Conservation (phyloP, 2,797 vertebrate species). For the Sphenodon punctatus region DNA sequence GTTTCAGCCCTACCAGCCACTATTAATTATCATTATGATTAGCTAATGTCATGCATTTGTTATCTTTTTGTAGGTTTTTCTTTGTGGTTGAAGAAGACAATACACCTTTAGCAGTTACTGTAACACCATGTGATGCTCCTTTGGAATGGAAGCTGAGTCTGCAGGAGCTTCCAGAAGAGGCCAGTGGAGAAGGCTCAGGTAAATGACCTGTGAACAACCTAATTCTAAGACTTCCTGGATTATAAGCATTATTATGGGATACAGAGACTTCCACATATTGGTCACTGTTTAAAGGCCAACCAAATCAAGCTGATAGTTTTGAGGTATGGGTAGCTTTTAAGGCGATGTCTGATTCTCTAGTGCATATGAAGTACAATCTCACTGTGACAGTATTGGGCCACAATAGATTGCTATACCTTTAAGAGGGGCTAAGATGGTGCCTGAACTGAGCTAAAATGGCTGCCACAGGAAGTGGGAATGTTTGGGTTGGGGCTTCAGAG, state of each 20-base stretch:
- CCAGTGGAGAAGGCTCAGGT: slow-evolving; percentile 90
- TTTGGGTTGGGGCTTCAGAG: too few species aligned
- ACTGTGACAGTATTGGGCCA: too few species aligned
- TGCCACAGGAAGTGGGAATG: too few species aligned
- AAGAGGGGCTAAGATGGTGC: too few species aligned
- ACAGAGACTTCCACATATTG: not conserved
- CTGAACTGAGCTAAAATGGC: too few species aligned
- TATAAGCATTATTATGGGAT: not conserved
- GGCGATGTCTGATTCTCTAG: not conserved
- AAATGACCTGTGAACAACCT: slow-evolving; percentile 28
- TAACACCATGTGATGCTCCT: slow-evolving; percentile 96
- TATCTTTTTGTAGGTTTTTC: slow-evolving; percentile 85
- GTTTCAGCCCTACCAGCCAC: too few species aligned
- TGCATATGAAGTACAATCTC: not conserved
- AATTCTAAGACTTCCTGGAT: not conserved
- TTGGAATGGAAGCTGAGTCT: slow-evolving; percentile 95
- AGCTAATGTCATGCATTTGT: not conserved
- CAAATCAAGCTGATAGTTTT: not conserved
- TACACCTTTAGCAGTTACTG: slow-evolving; percentile 93
- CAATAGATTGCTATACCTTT: too few species aligned
- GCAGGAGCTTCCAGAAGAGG: slow-evolving; percentile 94
- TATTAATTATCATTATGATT: too few species aligned
- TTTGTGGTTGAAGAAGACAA: slow-evolving; percentile 99
- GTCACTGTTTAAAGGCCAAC: not conserved
- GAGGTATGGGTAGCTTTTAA: not conserved